Conservation (phyloP, 1,140 invertebrate species). For the Zophobas morio region DNA sequence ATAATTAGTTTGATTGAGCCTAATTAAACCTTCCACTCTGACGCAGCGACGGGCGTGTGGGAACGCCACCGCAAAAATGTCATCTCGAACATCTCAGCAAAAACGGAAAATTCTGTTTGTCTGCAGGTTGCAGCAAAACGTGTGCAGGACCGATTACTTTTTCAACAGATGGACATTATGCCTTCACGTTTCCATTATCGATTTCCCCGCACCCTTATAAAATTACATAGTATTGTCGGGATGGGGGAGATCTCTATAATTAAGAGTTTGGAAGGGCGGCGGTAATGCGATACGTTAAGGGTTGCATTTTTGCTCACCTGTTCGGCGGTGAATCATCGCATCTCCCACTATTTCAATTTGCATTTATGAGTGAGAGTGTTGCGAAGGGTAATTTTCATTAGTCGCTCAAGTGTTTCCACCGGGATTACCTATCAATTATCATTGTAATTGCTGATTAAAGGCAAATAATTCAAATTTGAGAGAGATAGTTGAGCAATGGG, state of each 20-base stretch:
- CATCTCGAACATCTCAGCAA: background rate
- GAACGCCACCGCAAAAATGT: no score
- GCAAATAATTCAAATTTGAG: conserved; percentile 37
- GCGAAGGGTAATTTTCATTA: conserved; percentile 27
- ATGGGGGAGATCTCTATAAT: background rate
- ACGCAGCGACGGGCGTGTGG: background rate
- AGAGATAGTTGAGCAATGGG: conserved; percentile 8
- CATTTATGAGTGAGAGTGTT: conserved; percentile 32
- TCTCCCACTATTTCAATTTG: conserved; percentile 30
- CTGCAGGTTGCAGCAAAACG: background rate
- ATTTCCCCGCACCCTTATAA: conserved; percentile 17
- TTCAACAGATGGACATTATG: background rate
- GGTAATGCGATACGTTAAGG: conserved; percentile 10
- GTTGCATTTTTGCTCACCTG: conserved; percentile 27
- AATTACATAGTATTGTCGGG: conserved; percentile 4
- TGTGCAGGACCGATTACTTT: background rate
- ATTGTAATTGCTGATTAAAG: conserved; percentile 34
- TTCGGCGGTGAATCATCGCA: conserved; percentile 25
- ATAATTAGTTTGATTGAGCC: conserved; percentile 35
- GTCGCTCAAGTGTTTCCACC: conserved; percentile 27
- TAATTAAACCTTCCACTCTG: conserved; percentile 32
- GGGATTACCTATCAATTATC: conserved; percentile 40
- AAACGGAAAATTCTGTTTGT: background rate
- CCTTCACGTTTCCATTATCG: background rate
- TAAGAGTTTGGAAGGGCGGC: background rate